phyloP scores from a whole-genome alignment of 2,797 vertebrate genomes.

The Myripristis murdjan region DNA sequence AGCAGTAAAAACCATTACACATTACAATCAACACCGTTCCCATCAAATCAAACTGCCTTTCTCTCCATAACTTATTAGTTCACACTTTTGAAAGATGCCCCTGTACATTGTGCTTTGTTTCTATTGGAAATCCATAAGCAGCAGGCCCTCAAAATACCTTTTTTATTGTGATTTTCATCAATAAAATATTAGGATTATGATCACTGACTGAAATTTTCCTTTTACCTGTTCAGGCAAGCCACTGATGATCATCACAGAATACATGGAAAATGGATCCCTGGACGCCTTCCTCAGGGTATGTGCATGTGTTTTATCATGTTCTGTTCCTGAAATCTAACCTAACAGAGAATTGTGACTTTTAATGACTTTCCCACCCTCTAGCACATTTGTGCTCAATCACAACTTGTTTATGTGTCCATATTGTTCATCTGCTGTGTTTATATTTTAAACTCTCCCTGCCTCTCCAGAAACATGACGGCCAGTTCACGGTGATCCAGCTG shows the following conservation, averaged over 20 bases:
- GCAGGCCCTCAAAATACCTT: too few species aligned
- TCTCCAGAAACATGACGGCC: constrained; percentile 86
- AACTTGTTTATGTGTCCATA: not conserved
- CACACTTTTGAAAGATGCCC: too few species aligned
- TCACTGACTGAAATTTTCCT: not conserved
- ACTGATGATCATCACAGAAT: constrained; percentile 96
- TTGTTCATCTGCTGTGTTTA: not conserved
- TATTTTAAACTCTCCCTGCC: constrained; percentile 39
- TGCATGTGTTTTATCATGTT: constrained; percentile 36
- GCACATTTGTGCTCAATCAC: not conserved
- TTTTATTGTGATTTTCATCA: too few species aligned
- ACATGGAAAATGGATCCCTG: constrained; percentile 96
- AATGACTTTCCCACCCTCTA: not conserved
- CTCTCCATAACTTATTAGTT: too few species aligned
- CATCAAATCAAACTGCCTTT: too few species aligned
- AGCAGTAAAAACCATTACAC: too few species aligned
- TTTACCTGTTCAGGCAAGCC: constrained; percentile 89
- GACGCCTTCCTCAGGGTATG: constrained; percentile 95
- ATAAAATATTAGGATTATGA: constrained; percentile 1
- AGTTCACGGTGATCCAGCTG: constrained; percentile 93
- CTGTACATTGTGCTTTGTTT: too few species aligned
- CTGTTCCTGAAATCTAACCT: too few species aligned
- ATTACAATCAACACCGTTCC: too few species aligned
- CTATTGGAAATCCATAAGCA: too few species aligned
- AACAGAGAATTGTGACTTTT: too few species aligned